These are phyloP conservation scores for Thunnus maccoyii DNA, from an alignment of 2,113 vertebrate species.

Conservation along the genomic window DNA sequence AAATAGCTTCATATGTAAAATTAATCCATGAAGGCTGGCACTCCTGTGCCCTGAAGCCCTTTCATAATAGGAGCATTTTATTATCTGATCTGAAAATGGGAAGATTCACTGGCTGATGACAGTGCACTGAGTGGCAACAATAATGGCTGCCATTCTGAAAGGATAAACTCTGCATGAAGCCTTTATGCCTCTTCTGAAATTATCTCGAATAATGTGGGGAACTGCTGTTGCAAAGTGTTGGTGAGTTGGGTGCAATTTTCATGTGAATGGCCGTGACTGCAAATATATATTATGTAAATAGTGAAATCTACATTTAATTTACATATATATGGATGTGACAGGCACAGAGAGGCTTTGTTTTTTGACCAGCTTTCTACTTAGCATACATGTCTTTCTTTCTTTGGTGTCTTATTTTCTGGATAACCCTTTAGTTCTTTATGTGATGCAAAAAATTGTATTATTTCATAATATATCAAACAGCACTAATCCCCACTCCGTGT, in stretches of 20 bases:
- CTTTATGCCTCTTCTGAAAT: conserved; percentile 39
- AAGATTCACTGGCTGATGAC: conserved; percentile 26
- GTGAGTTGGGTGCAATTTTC: conserved; percentile 28
- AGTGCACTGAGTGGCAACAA: neutral
- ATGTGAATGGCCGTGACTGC: conserved; percentile 27
- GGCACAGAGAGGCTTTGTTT: neutral
- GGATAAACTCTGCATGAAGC: conserved; percentile 9
- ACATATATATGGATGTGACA: neutral
- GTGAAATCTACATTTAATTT: conserved; percentile 29
- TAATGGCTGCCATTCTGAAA: conserved; percentile 42
- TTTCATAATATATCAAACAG: too few species aligned
- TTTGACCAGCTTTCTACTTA: neutral
- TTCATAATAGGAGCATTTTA: conserved; percentile 34
- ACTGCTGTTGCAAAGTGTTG: conserved; percentile 24
- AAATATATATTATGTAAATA: conserved; percentile 57
- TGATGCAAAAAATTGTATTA: neutral
- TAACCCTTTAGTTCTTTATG: neutral
- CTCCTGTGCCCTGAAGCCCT: conserved; percentile 6
- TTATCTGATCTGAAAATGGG: conserved; percentile 52
- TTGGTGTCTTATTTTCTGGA: neutral
- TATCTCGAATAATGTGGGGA: conserved; percentile 14
- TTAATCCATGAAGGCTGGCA: conserved; percentile 9
- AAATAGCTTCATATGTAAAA: conserved; percentile 44
- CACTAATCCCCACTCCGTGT: conserved; percentile 29
- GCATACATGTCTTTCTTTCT: conserved; percentile 8